Percentiles rank a stretch among this genome's conserved stretches.
Evolutionary conservation across 2,888 invertebrate genomes (phyloP).

Genomic region (Tromatobia lineatoria): DNA sequence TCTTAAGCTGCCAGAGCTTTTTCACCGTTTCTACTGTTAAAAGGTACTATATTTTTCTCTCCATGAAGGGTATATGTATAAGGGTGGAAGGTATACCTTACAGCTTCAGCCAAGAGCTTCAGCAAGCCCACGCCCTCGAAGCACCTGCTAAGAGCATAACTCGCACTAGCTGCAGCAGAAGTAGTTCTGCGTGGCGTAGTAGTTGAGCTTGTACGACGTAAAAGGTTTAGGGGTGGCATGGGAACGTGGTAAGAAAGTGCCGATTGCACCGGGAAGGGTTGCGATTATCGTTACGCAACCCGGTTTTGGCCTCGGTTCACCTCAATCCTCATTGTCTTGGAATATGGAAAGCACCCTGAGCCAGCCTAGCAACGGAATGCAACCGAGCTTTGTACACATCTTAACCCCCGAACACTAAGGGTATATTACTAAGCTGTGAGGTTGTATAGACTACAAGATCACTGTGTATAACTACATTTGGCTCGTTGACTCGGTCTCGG

Average conservation of each 20-base stretch:
- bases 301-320: slow-evolving; percentile 6
- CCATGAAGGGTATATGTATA: slow-evolving; percentile 39
- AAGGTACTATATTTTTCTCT: slow-evolving; percentile 78
- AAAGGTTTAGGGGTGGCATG: slow-evolving; percentile 38
- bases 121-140: slow-evolving; percentile 65
- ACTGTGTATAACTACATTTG: neutral
- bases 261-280: slow-evolving; percentile 2
- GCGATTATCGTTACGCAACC: slow-evolving; percentile 20
- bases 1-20: slow-evolving; percentile 72
- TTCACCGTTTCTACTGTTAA: slow-evolving; percentile 78
- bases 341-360: slow-evolving; percentile 20
- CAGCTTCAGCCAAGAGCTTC: slow-evolving; percentile 45
- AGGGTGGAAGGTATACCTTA: slow-evolving; percentile 44
- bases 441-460: neutral
- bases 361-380: slow-evolving; percentile 14
- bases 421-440: neutral
- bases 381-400: neutral
- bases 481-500: neutral
- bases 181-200: slow-evolving; percentile 36
- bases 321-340: slow-evolving; percentile 35
- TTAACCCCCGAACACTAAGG: neutral
- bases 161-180: slow-evolving; percentile 69
- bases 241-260: slow-evolving; percentile 24
- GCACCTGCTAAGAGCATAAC: slow-evolving; percentile 81
- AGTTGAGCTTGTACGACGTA: slow-evolving; percentile 30